phyloP scores from a whole-genome alignment of 1,140 invertebrate genomes.

The Cyclargus thomasi region DNA sequence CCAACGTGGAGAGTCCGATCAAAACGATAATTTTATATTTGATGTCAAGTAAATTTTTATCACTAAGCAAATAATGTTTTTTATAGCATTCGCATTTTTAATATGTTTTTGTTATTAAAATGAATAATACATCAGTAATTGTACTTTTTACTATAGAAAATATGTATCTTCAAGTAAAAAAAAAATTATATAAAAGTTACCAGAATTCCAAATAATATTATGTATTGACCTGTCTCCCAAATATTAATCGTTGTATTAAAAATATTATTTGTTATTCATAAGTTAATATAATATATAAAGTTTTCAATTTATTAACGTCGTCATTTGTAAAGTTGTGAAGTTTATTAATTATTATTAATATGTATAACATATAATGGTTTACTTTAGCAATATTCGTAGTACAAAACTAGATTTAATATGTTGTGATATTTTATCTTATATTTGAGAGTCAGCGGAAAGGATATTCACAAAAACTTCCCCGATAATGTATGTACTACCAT shows the following conservation, averaged over 20 bases:
- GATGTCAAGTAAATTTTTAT: not conserved
- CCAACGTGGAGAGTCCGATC: too few species aligned
- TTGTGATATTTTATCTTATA: not conserved
- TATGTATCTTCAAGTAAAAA: not conserved
- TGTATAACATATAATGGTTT: not conserved
- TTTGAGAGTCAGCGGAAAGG: not conserved
- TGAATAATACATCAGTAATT: too few species aligned
- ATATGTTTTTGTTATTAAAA: not conserved
- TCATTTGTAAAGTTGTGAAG: not conserved
- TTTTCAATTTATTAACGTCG: not conserved
- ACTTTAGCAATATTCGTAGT: not conserved
- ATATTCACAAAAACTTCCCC: not conserved
- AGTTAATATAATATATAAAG: not conserved
- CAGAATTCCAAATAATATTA: not conserved
- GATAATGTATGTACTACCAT: not conserved
- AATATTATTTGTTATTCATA: not conserved
- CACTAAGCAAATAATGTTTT: not conserved
- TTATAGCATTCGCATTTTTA: not conserved
- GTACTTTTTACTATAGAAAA: not conserved
- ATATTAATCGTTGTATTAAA: not conserved
- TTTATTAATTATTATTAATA: too few species aligned
- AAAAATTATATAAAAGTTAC: not conserved
- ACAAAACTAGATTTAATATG: not conserved
- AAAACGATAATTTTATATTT: constrained; percentile 1
- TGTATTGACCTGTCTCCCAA: not conserved